Evolutionary conservation across 2,888 invertebrate species (phyloP).

Genomic region (Napeogenes sylphis): DNA sequence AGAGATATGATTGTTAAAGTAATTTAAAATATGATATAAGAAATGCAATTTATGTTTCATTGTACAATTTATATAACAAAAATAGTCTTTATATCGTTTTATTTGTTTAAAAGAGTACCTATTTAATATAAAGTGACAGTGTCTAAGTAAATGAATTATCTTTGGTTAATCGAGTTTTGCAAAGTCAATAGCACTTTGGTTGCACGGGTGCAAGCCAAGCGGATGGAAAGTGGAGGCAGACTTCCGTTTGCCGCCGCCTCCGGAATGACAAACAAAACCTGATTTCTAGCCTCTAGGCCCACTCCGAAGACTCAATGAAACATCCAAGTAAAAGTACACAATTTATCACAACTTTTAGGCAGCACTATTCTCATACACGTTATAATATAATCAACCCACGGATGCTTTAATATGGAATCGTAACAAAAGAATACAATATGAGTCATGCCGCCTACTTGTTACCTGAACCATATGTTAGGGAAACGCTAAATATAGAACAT

Average conservation of each 20-base stretch:
- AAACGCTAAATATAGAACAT: not conserved
- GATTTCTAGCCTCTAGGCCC: slow-evolving; percentile 70
- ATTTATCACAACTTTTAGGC: not conserved
- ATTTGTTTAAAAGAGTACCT: too few species aligned
- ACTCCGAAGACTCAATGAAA: slow-evolving; percentile 48
- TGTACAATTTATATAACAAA: too few species aligned
- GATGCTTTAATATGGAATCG: not conserved
- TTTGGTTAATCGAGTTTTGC: too few species aligned
- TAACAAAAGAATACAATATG: slow-evolving; percentile 1
- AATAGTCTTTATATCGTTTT: not conserved
- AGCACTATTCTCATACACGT: not conserved
- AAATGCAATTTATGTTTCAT: not conserved
- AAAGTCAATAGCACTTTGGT: slow-evolving; percentile 15
- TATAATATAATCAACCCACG: slow-evolving; percentile 1
- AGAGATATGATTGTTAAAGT: slow-evolving; percentile 14
- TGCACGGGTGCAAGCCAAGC: slow-evolving; percentile 36
- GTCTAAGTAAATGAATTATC: too few species aligned
- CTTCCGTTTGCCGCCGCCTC: slow-evolving; percentile 70
- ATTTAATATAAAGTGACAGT: too few species aligned
- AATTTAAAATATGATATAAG: not conserved
- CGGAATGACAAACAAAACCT: slow-evolving; percentile 77
- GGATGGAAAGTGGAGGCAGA: slow-evolving; percentile 72
- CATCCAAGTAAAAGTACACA: not conserved
- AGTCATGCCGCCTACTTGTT: not conserved
- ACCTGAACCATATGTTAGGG: slow-evolving; percentile 1